Percentiles rank a stretch among this genome's conserved stretches.
Evolutionary conservation across 1,140 invertebrate species (phyloP).

Genomic region (Hesperophylax magnus): DNA sequence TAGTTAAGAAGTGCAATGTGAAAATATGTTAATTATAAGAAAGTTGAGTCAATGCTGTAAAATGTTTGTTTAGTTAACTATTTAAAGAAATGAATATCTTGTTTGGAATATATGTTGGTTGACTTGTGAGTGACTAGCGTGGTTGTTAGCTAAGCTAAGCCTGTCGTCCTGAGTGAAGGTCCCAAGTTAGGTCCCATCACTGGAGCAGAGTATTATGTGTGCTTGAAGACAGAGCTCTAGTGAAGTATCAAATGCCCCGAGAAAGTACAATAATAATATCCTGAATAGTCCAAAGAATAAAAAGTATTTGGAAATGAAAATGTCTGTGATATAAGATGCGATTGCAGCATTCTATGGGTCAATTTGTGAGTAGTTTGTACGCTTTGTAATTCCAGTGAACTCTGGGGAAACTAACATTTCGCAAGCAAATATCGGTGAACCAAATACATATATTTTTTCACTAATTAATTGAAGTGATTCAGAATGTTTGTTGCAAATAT

Average conservation of each 20-base stretch:
- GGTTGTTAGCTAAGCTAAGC: constrained; percentile 49
- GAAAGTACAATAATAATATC: constrained; percentile 59
- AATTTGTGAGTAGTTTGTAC: constrained; percentile 66
- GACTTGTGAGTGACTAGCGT: constrained; percentile 44
- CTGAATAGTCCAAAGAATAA: constrained; percentile 70
- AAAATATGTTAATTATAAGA: constrained; percentile 56
- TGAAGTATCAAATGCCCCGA: constrained; percentile 55
- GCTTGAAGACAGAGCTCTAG: constrained; percentile 44
- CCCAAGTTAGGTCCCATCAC: constrained; percentile 13
- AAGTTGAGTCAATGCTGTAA: constrained; percentile 56
- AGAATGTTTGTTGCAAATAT: constrained; percentile 54
- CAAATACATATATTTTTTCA: constrained; percentile 57
- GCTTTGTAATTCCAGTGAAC: constrained; percentile 65
- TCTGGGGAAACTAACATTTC: constrained; percentile 35
- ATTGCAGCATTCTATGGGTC: constrained; percentile 66
- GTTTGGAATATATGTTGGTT: constrained; percentile 45
- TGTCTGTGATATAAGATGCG: constrained; percentile 72
- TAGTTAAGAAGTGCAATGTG: constrained; percentile 55
- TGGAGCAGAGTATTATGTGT: constrained; percentile 44
- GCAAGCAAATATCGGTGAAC: constrained; percentile 42
- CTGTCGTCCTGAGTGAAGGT: constrained; percentile 41
- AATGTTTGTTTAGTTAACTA: constrained; percentile 58
- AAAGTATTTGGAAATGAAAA: constrained; percentile 57
- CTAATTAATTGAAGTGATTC: constrained; percentile 48
- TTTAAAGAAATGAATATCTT: constrained; percentile 44